Conservation (phyloP, 2,797 vertebrate species). For the Pseudochirops corinnae region DNA sequence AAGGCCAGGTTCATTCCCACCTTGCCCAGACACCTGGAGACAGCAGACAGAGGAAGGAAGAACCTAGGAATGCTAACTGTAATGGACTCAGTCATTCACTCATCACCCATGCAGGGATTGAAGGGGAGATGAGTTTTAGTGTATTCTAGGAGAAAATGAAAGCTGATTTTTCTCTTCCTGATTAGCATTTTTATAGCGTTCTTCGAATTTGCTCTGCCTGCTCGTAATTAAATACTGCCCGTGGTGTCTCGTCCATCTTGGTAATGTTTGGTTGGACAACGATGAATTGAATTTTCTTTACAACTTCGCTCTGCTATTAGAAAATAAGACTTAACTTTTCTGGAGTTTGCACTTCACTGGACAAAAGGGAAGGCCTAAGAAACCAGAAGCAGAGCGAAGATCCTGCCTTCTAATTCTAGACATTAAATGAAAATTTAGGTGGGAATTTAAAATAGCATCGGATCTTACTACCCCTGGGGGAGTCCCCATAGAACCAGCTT, state of each 20-base stretch:
- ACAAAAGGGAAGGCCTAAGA: not conserved
- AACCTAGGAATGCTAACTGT: constrained; percentile 41
- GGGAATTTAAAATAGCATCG: not conserved
- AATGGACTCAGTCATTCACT: constrained; percentile 24
- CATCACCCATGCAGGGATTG: constrained; percentile 46
- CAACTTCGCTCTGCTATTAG: not conserved
- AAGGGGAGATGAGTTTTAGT: constrained; percentile 65
- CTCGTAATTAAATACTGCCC: constrained; percentile 81
- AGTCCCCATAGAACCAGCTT: not conserved
- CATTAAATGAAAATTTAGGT: constrained; percentile 3
- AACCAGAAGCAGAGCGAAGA: not conserved
- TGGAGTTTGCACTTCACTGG: not conserved
- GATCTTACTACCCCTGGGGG: not conserved
- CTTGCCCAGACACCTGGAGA: constrained; percentile 57
- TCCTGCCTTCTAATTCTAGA: not conserved
- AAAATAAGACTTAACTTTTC: constrained; percentile 49
- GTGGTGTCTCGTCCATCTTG: constrained; percentile 71
- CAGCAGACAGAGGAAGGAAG: constrained; percentile 18
- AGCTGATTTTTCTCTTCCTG: constrained; percentile 53
- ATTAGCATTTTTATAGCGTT: constrained; percentile 71
- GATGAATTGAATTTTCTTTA: constrained; percentile 66
- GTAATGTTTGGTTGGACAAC: constrained; percentile 65
- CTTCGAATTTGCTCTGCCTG: constrained; percentile 70
- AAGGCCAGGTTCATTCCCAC: constrained; percentile 4
- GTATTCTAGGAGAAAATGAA: constrained; percentile 74